Conservation (phyloP, 1,140 invertebrate species). For the Spodoptera litura region DNA sequence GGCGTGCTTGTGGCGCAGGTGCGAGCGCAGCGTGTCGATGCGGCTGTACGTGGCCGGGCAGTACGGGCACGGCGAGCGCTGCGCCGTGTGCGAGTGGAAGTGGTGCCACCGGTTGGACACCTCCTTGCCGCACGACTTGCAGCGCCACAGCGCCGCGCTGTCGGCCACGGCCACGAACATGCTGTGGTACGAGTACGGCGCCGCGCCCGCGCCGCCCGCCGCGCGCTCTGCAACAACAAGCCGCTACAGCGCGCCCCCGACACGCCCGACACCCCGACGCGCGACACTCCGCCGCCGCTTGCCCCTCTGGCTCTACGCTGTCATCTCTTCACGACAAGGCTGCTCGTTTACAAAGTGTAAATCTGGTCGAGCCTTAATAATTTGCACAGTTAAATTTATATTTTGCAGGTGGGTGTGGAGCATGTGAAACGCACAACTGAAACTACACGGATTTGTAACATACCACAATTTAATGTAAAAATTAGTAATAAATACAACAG, state of each 20-base stretch:
- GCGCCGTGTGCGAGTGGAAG: slow-evolving; percentile 92
- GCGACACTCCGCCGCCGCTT: slow-evolving; percentile 39
- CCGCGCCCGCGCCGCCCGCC: slow-evolving; percentile 59
- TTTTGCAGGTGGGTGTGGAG: slow-evolving; percentile 70
- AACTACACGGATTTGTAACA: slow-evolving; percentile 86
- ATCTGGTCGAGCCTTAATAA: slow-evolving; percentile 15
- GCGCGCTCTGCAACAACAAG: slow-evolving; percentile 71
- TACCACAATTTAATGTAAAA: slow-evolving; percentile 88
- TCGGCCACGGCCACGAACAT: slow-evolving; percentile 91
- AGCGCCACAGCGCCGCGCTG: slow-evolving; percentile 90
- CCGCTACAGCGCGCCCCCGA: slow-evolving; percentile 21
- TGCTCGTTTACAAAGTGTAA: neutral
- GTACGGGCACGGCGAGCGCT: slow-evolving; percentile 92
- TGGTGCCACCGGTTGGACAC: slow-evolving; percentile 95
- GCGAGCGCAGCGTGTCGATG: slow-evolving; percentile 92
- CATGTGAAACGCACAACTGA: slow-evolving; percentile 80
- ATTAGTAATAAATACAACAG: slow-evolving; percentile 88
- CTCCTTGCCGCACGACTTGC: slow-evolving; percentile 93
- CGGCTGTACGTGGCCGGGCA: slow-evolving; percentile 94
- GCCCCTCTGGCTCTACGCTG: neutral
- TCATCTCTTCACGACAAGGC: neutral
- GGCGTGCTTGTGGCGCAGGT: slow-evolving; percentile 91
- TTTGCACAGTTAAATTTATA: slow-evolving; percentile 31
- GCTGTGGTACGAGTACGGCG: slow-evolving; percentile 91
- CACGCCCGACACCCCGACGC: slow-evolving; percentile 51